phyloP scores from a whole-genome alignment of 2,113 vertebrate genomes.

The Craseonycteris thonglongyai region DNA sequence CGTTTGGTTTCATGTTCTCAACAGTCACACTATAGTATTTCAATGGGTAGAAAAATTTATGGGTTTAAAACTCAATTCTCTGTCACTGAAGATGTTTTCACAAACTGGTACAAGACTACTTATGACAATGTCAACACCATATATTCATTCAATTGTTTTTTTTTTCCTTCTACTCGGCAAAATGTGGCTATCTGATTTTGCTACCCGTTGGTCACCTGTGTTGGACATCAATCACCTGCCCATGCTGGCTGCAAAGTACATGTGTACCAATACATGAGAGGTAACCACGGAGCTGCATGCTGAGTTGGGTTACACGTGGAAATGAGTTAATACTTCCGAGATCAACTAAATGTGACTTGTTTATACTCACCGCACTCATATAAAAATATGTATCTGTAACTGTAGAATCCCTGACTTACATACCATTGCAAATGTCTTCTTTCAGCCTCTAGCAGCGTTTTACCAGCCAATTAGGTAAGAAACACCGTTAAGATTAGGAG shows the following conservation, averaged over 20 bases:
- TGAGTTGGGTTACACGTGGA: background rate
- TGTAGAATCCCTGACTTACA: background rate
- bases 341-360: background rate
- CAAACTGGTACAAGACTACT: background rate
- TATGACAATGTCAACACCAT: background rate
- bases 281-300: accelerated
- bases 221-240: background rate
- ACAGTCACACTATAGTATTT: background rate
- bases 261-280: background rate
- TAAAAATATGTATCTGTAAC: background rate
- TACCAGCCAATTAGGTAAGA: slow-evolving; percentile 12
- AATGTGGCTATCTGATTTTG: background rate
- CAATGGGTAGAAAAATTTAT: background rate
- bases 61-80: background rate
- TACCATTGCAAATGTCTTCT: background rate
- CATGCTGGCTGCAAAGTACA: background rate
- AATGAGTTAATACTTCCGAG: background rate
- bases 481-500: background rate
- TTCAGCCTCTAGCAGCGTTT: slow-evolving; percentile 31
- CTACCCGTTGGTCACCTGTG: background rate
- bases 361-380: background rate
- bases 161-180: background rate
- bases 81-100: background rate
- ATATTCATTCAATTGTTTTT: background rate
- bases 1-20: background rate